Percentiles rank a stretch among this genome's conserved stretches.
Evolutionary conservation across 2,113 vertebrate genomes (phyloP).

Genomic region (Poeciliopsis turrubarensis): DNA sequence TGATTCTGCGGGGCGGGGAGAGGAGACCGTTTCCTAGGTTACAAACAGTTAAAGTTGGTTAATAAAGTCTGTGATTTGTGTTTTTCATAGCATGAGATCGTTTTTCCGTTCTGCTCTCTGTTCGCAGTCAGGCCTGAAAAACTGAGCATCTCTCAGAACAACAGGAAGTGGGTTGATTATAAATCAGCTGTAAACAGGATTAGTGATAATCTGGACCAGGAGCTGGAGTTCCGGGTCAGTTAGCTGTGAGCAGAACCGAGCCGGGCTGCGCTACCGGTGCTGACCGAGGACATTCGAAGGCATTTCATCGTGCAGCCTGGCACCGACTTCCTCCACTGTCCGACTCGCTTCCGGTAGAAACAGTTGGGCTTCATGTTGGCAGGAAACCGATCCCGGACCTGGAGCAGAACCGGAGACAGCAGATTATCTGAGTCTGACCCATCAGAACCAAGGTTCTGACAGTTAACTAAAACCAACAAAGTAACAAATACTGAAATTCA

Average conservation of each 20-base stretch:
- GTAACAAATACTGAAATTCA: no score
- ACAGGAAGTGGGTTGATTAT: no score
- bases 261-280: not conserved
- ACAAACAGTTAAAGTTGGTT: no score
- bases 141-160: not conserved
- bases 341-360: slow-evolving; percentile 60
- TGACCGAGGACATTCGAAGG: slow-evolving; percentile 57
- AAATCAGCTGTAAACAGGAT: no score
- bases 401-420: slow-evolving; percentile 18
- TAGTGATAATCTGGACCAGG: not conserved
- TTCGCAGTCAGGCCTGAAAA: no score
- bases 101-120: no score
- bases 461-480: no score
- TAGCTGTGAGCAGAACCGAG: not conserved
- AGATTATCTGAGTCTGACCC: not conserved
- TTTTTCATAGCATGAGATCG: no score
- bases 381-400: slow-evolving; percentile 67
- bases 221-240: not conserved
- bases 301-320: slow-evolving; percentile 73
- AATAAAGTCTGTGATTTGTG: no score
- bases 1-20: slow-evolving; percentile 77
- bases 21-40: no score
- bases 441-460: not conserved
- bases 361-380: slow-evolving; percentile 77
- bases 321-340: slow-evolving; percentile 48